Base-by-base conservation (phyloP, 2,888 invertebrate species). In the Drosophila antonietae region DNA sequence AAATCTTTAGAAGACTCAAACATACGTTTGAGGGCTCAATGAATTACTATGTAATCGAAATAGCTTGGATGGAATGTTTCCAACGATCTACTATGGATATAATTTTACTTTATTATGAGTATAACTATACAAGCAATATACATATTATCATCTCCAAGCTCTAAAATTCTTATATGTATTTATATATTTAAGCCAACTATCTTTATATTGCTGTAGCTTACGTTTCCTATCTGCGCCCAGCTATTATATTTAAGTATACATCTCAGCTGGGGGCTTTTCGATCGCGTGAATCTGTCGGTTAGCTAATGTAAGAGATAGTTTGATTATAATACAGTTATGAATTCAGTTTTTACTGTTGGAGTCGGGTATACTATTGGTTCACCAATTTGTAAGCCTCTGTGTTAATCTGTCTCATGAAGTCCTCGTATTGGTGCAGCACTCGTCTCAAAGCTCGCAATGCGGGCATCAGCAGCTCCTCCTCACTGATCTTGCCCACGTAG, bases 381-480 rank as follows among this genome's bases (percentile, higher is more conserved):
- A 83, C 68, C 53, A 83, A 43, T 20, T 78, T 82, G 14, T 73
- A 73, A 18, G 60, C 52, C 20, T 83, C 56, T 0, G 33, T 18
- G 28, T 58, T 60, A 2, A 85, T 56, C 28, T 49, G n/a, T 7
- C 59, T 63, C 14, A 80, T 35, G 20, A 58, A 60, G 7, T 39
- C 56, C 15, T 85, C 68, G 55, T 82, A 85, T 23, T 70, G 64
- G 4, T 37, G 59, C 1, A 83, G 37, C 15, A 76, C 63, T 2
- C 14, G 10, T 7, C 68, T 55, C 8, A 73, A 43, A 28, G 63
- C 67, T 1, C 52, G 69, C 31, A 83, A 15, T 10, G 80, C 58
- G 46, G 73, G 75, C 58, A 66, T 68, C 58, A 82, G 23, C 0
- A 58, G 41, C 35, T 68, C 43, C 37, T 57, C 31, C 8, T 76